phyloP scores from a whole-genome alignment of 2,888 invertebrate species.

The Myopa testacea region DNA sequence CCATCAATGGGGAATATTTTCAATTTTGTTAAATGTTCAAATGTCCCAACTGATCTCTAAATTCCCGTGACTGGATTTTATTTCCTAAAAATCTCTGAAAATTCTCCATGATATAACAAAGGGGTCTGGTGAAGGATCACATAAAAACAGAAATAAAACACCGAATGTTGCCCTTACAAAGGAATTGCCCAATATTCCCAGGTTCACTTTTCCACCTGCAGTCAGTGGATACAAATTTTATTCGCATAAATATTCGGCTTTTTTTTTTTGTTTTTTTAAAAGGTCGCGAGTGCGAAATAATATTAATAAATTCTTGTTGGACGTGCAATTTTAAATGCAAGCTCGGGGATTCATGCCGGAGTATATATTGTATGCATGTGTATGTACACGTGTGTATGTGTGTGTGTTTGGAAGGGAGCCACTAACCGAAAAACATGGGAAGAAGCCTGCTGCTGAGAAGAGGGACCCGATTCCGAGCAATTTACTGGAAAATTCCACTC shows the following conservation, averaged over 20 bases:
- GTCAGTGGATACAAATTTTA: background rate
- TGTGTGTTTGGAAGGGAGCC: background rate
- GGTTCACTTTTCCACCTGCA: too few relatives aligned
- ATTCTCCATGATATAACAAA: too few relatives aligned
- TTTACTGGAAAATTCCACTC: background rate
- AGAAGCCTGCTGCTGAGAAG: background rate
- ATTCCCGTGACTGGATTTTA: too few relatives aligned
- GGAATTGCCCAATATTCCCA: background rate
- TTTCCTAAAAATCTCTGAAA: too few relatives aligned
- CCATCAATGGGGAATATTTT: too few relatives aligned
- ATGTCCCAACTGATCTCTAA: too few relatives aligned
- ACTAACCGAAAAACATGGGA: too few relatives aligned
- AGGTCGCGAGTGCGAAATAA: background rate
- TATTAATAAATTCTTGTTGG: background rate
- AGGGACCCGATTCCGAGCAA: background rate
- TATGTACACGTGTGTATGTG: background rate
- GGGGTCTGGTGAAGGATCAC: too few relatives aligned
- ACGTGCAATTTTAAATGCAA: conserved; percentile 4
- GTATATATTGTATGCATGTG: too few relatives aligned
- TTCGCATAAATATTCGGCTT: background rate
- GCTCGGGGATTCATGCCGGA: background rate
- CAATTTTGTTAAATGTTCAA: too few relatives aligned
- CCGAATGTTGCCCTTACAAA: background rate
- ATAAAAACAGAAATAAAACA: too few relatives aligned
- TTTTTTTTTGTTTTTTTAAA: background rate